Base-by-base conservation (phyloP, 2,888 invertebrate genomes). In the Corbicula japonica region DNA sequence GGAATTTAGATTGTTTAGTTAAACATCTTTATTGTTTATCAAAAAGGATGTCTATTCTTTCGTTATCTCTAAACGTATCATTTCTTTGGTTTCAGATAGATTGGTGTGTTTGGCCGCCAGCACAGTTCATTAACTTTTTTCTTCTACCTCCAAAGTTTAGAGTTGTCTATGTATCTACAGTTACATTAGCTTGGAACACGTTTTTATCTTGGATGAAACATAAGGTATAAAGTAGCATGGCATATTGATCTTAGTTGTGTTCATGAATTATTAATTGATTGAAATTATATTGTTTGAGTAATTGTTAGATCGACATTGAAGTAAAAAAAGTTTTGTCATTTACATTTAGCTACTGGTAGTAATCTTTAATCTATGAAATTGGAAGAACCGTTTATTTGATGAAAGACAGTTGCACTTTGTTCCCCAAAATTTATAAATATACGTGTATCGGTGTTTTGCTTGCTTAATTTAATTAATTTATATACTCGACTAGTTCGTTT, bases 111-210 rank as follows among this genome's bases (percentile, higher is more conserved):
- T 99, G 98, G 98, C 98, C 98, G 3, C 97, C 97, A 54, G 95
- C 97, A 1, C 98, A 99, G 93, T 96, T 96, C 88, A 92, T 98
- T 18, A 99, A 99, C 94, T 99, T 99, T 93, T 96, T 96, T 86
- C 97, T 95, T 89, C 93, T 99, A 79, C 96, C 97, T 34, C 95
- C 96, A 23, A 95, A 95, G 84, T 98, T 96, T 92, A 95, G 98
- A 88, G 98, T 98, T 10, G 92, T 97, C 28, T 99, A 97, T 91
- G 97, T 98, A 15, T 97, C 97, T 93, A 92, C 95, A 69, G 95
- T 97, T 83, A 98, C 97, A 58, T 96, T 97, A 93, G 91, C 97
- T 32, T 99, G 98, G 94, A 97, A 98, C 94, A 95, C 97, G 77
- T 97, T 97, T 92, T 94, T 98, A 77, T 98, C 98, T 0, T 97